Conservation (phyloP, 2,888 invertebrate species). For the Arrhopalites spinosus region DNA sequence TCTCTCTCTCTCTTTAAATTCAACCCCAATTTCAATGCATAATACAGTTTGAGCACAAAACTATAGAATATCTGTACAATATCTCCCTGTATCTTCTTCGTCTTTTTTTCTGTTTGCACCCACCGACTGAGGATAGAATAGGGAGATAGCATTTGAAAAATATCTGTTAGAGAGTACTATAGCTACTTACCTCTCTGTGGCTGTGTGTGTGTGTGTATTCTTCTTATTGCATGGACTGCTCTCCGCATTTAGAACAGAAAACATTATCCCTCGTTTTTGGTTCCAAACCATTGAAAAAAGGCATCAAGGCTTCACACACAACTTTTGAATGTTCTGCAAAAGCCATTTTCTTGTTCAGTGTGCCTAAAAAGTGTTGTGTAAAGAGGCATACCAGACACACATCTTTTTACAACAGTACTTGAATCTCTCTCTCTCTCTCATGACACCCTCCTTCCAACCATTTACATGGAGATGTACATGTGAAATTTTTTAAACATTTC, state of each 20-base stretch:
- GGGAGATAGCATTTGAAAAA: background rate
- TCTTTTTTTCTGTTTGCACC: slow-evolving; percentile 18
- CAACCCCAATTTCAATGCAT: background rate
- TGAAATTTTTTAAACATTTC: background rate
- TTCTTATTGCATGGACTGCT: background rate
- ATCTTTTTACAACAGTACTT: no score
- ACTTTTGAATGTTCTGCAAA: slow-evolving; percentile 29
- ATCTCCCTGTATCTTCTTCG: background rate
- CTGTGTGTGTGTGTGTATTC: background rate
- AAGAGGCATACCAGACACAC: slow-evolving; percentile 23
- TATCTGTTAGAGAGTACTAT: background rate
- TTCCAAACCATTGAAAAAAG: slow-evolving; percentile 47
- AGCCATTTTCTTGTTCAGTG: slow-evolving; percentile 41
- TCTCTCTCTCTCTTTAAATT: background rate
- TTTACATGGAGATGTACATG: background rate
- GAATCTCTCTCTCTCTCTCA: no score
- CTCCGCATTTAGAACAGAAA: slow-evolving; percentile 45
- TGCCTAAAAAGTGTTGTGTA: slow-evolving; percentile 36
- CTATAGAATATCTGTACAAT: background rate
- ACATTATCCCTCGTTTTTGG: slow-evolving; percentile 45
- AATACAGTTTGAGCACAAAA: background rate
- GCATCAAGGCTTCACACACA: slow-evolving; percentile 22
- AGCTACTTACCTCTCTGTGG: slow-evolving; percentile 20
- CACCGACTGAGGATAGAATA: background rate
- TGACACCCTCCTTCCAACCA: background rate